phyloP scores from a whole-genome alignment of 2,113 vertebrate species.

The Cynoglossus semilaevis region DNA sequence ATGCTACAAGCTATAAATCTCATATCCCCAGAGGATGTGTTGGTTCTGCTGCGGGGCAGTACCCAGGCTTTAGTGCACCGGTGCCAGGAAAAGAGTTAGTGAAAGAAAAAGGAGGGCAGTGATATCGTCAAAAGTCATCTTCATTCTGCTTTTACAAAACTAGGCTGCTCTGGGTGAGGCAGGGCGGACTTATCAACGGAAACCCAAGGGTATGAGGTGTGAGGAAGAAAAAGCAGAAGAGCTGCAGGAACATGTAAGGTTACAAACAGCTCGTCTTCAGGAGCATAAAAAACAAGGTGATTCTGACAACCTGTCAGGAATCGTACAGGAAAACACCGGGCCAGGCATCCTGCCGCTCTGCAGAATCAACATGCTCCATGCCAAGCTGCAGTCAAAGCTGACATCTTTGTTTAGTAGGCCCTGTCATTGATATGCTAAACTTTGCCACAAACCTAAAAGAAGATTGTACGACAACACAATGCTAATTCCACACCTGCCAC shows the following conservation, averaged over 20 bases:
- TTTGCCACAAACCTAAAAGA: constrained; percentile 32
- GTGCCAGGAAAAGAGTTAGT: constrained; percentile 31
- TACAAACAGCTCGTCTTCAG: constrained; percentile 35
- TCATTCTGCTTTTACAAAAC: constrained; percentile 22
- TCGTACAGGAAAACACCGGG: constrained; percentile 13
- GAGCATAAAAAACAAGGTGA: constrained; percentile 29
- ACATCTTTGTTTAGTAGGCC: constrained; percentile 46
- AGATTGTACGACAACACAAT: constrained; percentile 30
- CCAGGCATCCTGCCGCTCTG: constrained; percentile 24
- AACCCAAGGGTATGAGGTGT: neutral
- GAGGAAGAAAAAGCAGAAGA: neutral
- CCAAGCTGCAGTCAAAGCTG: constrained; percentile 38
- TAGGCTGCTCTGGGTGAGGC: constrained; percentile 42
- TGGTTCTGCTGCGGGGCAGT: constrained; percentile 48
- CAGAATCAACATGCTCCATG: constrained; percentile 19
- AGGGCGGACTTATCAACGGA: constrained; percentile 23
- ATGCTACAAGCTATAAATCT: constrained; percentile 63
- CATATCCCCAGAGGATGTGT: constrained; percentile 39
- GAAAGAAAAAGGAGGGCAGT: constrained; percentile 17
- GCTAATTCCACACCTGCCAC: constrained; percentile 61
- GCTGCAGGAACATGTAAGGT: constrained; percentile 19
- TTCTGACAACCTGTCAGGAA: constrained; percentile 44
- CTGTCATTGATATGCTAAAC: constrained; percentile 15
- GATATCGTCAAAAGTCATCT: constrained; percentile 1
- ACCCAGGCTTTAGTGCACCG: constrained; percentile 50